Evolutionary conservation across 2,888 invertebrate genomes (phyloP).

Genomic region (Acleris laterana): DNA sequence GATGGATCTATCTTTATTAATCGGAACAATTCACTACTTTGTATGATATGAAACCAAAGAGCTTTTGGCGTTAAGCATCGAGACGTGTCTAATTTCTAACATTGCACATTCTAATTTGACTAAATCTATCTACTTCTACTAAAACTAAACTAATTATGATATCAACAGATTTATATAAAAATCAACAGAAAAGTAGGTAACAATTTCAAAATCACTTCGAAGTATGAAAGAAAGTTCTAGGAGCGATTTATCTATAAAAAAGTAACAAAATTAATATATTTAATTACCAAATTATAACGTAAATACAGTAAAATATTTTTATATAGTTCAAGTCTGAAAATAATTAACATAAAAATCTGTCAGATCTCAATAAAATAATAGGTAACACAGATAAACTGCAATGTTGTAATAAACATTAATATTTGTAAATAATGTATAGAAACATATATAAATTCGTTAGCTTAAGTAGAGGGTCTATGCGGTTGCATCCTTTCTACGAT

Average conservation of each 20-base stretch:
- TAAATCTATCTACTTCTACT: constrained; percentile 44
- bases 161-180: constrained; percentile 56
- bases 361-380: constrained; percentile 39
- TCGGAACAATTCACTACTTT: constrained; percentile 80
- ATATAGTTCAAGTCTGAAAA: constrained; percentile 57
- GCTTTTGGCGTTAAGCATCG: constrained; percentile 74
- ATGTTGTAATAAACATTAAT: constrained; percentile 19
- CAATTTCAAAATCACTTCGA: constrained; percentile 55
- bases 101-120: constrained; percentile 75
- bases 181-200: constrained; percentile 50
- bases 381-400: constrained; percentile 40
- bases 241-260: constrained; percentile 25
- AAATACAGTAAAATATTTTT: constrained; percentile 38
- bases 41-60: constrained; percentile 76
- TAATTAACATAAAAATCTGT: constrained; percentile 40
- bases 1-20: constrained; percentile 68
- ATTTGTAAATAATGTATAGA: constrained; percentile 21
- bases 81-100: constrained; percentile 69
- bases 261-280: constrained; percentile 34
- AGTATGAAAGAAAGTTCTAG: constrained; percentile 12
- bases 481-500: background rate
- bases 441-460: constrained; percentile 24
- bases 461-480: background rate
- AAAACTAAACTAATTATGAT: constrained; percentile 39
- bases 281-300: constrained; percentile 17